phyloP scores from a whole-genome alignment of 2,797 vertebrate species.

The Onychomys leucogaster region DNA sequence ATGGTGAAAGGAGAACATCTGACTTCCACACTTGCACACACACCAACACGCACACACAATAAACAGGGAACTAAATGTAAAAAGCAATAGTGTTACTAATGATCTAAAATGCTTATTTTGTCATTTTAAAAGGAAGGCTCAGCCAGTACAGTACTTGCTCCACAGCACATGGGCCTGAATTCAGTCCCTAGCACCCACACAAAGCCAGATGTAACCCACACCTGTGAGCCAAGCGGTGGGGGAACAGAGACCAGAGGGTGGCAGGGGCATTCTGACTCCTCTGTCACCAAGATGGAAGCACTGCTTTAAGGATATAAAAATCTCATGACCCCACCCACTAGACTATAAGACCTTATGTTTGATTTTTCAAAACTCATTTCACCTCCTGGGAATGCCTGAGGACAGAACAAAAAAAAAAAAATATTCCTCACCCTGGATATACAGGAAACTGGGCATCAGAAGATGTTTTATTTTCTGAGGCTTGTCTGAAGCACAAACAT shows the following conservation, averaged over 20 bases:
- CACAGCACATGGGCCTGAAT: not conserved
- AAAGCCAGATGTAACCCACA: not conserved
- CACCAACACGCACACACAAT: not conserved
- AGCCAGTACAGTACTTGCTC: not conserved
- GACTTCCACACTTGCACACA: not conserved
- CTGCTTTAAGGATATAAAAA: not conserved
- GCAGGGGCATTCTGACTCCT: not conserved
- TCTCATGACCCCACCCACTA: not conserved
- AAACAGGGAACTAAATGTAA: not conserved
- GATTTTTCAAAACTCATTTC: conserved; percentile 43
- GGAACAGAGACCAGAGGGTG: not conserved
- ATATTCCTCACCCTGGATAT: conserved; percentile 34
- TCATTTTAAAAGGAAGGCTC: not conserved
- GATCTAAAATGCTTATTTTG: not conserved
- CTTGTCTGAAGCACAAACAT: conserved; percentile 45
- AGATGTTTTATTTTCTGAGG: conserved; percentile 4
- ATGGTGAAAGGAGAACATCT: not conserved
- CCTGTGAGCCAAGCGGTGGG: not conserved
- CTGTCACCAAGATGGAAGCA: not conserved
- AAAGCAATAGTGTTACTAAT: not conserved
- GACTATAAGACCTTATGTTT: not conserved
- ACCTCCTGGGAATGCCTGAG: conserved; percentile 2
- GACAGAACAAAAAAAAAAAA: not conserved
- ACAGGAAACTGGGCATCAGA: conserved; percentile 3
- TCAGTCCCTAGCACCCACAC: not conserved